Conservation (phyloP, 2,113 vertebrate genomes). For the Epinephelus fuscoguttatus region DNA sequence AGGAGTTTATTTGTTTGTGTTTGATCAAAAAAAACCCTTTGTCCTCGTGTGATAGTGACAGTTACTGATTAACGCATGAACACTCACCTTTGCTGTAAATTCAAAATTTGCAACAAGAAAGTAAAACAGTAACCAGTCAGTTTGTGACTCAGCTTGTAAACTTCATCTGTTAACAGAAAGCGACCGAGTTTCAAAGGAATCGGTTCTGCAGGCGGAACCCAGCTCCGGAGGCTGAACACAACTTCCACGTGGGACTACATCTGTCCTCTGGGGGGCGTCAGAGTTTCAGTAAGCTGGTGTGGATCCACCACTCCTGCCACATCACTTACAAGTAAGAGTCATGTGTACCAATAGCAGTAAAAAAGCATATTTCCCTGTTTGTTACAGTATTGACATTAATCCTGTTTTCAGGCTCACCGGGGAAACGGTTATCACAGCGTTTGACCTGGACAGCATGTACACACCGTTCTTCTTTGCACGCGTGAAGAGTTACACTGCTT, state of each 20-base stretch:
- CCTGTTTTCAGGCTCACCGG: conserved; percentile 88
- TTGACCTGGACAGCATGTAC: conserved; percentile 98
- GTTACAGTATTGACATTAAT: not conserved
- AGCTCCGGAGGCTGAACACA: conserved; percentile 92
- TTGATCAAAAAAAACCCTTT: too few species aligned
- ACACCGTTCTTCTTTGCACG: conserved; percentile 95
- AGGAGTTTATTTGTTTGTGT: too few species aligned
- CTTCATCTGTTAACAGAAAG: conserved; percentile 84
- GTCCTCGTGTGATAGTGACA: too few species aligned
- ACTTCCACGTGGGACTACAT: conserved; percentile 95
- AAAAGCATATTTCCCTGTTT: not conserved
- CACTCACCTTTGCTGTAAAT: not conserved
- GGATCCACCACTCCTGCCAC: conserved; percentile 99
- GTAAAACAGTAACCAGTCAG: not conserved
- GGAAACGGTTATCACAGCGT: conserved; percentile 93
- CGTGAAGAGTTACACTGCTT: conserved; percentile 97
- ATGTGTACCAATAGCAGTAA: not conserved
- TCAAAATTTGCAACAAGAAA: not conserved
- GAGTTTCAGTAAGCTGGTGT: conserved; percentile 94
- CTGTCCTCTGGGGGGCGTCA: conserved; percentile 94
- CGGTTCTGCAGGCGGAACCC: conserved; percentile 92
- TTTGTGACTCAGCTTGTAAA: not conserved
- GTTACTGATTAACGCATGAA: not conserved
- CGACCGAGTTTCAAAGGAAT: conserved; percentile 91
- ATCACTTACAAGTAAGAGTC: conserved; percentile 91